Conservation (phyloP, 2,113 vertebrate genomes). For the Elephas maximus region DNA sequence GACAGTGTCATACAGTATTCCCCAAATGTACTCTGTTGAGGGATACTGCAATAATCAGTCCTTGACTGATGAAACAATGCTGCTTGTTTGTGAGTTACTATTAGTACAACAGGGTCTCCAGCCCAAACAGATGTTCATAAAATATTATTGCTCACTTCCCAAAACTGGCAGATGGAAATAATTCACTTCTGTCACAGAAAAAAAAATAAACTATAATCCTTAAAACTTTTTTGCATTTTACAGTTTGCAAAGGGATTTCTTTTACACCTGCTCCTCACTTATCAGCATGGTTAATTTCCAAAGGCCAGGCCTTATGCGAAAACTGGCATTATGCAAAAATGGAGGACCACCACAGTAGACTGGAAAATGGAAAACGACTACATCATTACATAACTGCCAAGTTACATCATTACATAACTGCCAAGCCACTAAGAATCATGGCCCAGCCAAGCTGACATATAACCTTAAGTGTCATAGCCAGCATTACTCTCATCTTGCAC, state of each 20-base stretch:
- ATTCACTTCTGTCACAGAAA: background rate
- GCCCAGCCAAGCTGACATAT: too few relatives aligned
- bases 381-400: too few relatives aligned
- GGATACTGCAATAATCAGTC: background rate
- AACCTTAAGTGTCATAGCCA: too few relatives aligned
- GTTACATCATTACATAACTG: too few relatives aligned
- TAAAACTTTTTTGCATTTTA: slow-evolving; percentile 11
- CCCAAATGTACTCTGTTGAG: background rate
- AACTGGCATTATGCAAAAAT: too few relatives aligned
- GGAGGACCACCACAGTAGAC: too few relatives aligned
- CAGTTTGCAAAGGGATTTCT: background rate
- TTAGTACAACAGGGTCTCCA: rapidly evolving
- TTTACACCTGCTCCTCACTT: too few relatives aligned
- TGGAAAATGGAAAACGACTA: too few relatives aligned
- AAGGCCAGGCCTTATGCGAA: too few relatives aligned
- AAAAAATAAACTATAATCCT: background rate
- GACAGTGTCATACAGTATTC: rapidly evolving
- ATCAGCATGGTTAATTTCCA: too few relatives aligned
- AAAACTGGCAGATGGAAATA: background rate
- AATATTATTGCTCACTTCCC: background rate
- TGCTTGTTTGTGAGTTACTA: background rate
- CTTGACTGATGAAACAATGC: background rate
- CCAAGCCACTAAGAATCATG: too few relatives aligned
- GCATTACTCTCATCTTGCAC: too few relatives aligned
- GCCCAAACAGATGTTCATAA: background rate